phyloP scores from a whole-genome alignment of 1,140 invertebrate species.

The Hormaphis cornu region DNA sequence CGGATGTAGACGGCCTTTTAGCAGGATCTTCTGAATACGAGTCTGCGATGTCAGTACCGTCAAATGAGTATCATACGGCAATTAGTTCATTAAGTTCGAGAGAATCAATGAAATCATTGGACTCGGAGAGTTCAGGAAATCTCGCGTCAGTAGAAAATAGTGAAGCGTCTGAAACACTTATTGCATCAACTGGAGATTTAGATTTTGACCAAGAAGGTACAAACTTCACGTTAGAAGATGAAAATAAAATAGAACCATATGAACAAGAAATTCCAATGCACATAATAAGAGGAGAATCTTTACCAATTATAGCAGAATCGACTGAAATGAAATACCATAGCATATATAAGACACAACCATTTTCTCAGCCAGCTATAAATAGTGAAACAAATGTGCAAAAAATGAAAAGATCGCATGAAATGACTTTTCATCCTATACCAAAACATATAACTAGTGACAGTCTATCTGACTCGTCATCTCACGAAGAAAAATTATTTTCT shows the following conservation, averaged over 20 bases:
- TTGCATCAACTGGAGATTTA: constrained; percentile 58
- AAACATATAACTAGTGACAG: constrained; percentile 41
- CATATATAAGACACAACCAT: constrained; percentile 27
- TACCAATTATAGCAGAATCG: constrained; percentile 27
- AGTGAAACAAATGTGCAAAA: constrained; percentile 37
- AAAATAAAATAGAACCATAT: constrained; percentile 45
- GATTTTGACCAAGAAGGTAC: constrained; percentile 43
- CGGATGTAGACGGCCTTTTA: constrained; percentile 69
- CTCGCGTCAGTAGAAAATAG: constrained; percentile 74
- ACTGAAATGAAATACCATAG: constrained; percentile 17
- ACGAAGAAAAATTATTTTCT: constrained; percentile 46
- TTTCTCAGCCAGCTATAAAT: constrained; percentile 23
- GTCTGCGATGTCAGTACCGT: constrained; percentile 72
- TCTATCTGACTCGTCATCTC: constrained; percentile 36
- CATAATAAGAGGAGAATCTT: constrained; percentile 41
- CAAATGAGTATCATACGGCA: constrained; percentile 76
- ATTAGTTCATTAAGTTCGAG: constrained; percentile 71
- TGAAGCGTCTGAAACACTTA: constrained; percentile 79
- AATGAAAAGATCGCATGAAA: constrained; percentile 81
- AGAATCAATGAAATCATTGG: constrained; percentile 78
- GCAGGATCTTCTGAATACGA: constrained; percentile 73
- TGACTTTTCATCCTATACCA: constrained; percentile 71
- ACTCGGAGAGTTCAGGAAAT: constrained; percentile 79
- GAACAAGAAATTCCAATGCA: constrained; percentile 46
- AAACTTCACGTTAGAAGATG: constrained; percentile 37